Conservation (phyloP, 2,113 vertebrate species). For the Perccottus glenii region DNA sequence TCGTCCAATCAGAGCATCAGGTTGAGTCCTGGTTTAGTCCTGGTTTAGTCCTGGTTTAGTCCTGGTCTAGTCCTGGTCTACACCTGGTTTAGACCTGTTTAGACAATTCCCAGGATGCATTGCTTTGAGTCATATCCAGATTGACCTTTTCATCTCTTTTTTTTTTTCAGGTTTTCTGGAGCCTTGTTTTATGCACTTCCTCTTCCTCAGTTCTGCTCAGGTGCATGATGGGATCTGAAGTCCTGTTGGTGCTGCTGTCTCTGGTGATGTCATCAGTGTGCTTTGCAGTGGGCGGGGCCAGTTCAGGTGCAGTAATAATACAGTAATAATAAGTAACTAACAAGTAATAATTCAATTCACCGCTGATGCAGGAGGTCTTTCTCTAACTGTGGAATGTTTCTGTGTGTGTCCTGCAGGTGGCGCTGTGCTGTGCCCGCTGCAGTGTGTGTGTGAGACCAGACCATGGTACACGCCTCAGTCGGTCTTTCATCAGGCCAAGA, state of each 20-base stretch:
- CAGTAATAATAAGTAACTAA: neutral
- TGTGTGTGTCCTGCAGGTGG: slow-evolving; percentile 34
- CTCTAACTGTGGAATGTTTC: neutral
- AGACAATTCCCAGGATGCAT: neutral
- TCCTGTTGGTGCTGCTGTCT: slow-evolving; percentile 12
- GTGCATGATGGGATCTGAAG: slow-evolving; percentile 59
- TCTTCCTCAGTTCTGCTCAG: neutral
- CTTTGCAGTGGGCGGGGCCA: slow-evolving; percentile 20
- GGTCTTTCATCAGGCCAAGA: slow-evolving; percentile 81
- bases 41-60: neutral
- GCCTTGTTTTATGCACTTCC: neutral
- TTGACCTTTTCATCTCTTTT: too few relatives aligned
- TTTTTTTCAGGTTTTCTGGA: neutral
- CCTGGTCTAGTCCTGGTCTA: neutral
- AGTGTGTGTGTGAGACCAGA: slow-evolving; percentile 85
- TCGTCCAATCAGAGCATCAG: slow-evolving; percentile 62
- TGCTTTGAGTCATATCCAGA: too few relatives aligned
- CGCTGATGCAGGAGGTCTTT: too few relatives aligned
- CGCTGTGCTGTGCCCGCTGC: slow-evolving; percentile 74
- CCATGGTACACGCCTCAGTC: slow-evolving; percentile 87
- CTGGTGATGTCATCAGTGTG: slow-evolving; percentile 43
- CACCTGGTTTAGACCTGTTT: neutral
- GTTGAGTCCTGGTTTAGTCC: neutral
- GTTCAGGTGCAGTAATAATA: slow-evolving; percentile 26
- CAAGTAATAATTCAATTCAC: too few relatives aligned